Evolutionary conservation across 2,888 invertebrate species (phyloP).

Genomic region (Drymonia ruficornis): DNA sequence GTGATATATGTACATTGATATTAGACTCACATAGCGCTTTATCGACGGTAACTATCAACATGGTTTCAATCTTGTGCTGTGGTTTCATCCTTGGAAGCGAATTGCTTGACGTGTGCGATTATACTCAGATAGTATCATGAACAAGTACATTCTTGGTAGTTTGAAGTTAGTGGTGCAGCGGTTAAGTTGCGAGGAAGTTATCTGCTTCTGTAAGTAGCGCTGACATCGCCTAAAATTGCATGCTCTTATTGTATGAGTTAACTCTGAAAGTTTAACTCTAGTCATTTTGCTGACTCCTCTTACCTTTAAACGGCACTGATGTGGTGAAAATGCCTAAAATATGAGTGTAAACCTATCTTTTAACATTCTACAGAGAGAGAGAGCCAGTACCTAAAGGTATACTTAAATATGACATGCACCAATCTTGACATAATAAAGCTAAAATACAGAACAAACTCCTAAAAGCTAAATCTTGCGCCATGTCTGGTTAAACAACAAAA

Average conservation of each 20-base stretch:
- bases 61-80: no score
- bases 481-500: background rate
- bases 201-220: background rate
- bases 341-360: no score
- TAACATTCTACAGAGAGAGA: no score
- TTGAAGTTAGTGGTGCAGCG: background rate
- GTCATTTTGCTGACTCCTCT: background rate
- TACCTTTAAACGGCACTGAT: background rate
- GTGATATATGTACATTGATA: no score
- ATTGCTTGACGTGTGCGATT: background rate
- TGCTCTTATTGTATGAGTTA: no score
- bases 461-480: background rate
- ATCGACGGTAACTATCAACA: conserved; percentile 11
- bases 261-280: background rate
- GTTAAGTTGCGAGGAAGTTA: background rate
- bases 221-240: background rate
- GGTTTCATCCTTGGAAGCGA: background rate
- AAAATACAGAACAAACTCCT: background rate
- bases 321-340: no score
- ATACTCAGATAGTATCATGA: background rate
- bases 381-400: no score
- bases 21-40: conserved; percentile 3
- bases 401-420: background rate
- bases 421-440: background rate
- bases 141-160: background rate